Percentiles rank a stretch among this genome's conserved stretches.
Conservation (phyloP, 2,797 vertebrate genomes). For the Halcyon leucocephala region DNA sequence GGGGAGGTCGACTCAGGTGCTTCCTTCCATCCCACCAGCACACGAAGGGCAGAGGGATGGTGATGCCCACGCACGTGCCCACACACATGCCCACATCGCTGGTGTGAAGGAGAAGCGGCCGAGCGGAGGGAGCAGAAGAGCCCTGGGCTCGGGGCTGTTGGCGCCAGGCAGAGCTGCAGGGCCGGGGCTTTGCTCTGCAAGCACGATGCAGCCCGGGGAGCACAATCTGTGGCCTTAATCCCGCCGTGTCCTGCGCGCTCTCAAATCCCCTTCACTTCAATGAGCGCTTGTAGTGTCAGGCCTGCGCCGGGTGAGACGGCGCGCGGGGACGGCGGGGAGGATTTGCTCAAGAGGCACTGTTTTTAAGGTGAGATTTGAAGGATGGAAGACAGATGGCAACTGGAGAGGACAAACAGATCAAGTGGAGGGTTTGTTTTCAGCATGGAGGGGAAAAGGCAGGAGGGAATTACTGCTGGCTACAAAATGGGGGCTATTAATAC, state of each 20-base stretch:
- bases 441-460: not conserved
- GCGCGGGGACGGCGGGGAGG: conserved; percentile 9
- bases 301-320: conserved; percentile 13
- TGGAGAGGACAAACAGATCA: conserved; percentile 47
- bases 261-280: conserved; percentile 58
- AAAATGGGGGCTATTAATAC: conserved; percentile 12
- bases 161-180: not conserved
- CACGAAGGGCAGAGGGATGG: not conserved
- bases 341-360: conserved; percentile 54
- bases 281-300: conserved; percentile 6
- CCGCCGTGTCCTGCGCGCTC: conserved; percentile 27
- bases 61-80: fast-evolving
- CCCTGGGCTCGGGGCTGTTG: not conserved
- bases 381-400: conserved; percentile 67
- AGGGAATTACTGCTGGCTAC: not conserved
- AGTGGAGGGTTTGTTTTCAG: conserved; percentile 61
- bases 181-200: not conserved
- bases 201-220: not conserved
- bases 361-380: conserved; percentile 70
- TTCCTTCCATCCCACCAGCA: not conserved
- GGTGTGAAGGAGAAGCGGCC: fast-evolving
- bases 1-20: not conserved
- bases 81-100: no score
- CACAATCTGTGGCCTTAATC: conserved; percentile 55
- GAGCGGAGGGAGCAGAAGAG: not conserved